Evolutionary conservation across 2,888 invertebrate genomes (phyloP).

Genomic region (Lottia scabra): DNA sequence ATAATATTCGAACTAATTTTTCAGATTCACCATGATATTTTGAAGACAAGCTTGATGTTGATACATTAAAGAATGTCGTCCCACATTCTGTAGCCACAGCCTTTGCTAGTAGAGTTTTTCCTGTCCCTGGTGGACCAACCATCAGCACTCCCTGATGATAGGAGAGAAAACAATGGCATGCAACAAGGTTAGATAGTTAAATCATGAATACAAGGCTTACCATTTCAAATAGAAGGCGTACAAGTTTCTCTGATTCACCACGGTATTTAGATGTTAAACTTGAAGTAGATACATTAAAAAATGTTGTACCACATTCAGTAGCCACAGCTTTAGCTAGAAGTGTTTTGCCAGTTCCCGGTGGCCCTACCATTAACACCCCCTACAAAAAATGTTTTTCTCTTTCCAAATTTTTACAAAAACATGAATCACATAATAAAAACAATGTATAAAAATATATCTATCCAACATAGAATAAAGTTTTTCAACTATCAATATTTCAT

Average conservation of each 20-base stretch:
- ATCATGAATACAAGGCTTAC: slow-evolving; percentile 70
- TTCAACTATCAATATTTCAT: no score
- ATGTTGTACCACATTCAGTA: slow-evolving; percentile 72
- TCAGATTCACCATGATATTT: slow-evolving; percentile 98
- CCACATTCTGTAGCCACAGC: slow-evolving; percentile 72
- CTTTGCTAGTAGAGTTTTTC: slow-evolving; percentile 71
- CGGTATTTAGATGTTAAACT: slow-evolving; percentile 98
- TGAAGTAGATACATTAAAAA: slow-evolving; percentile 89
- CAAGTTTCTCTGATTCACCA: slow-evolving; percentile 99
- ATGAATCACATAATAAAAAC: not conserved
- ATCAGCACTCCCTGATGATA: slow-evolving; percentile 63
- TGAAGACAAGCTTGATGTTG: slow-evolving; percentile 93
- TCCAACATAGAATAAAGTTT: no score
- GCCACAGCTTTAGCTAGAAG: slow-evolving; percentile 73
- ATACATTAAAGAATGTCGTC: slow-evolving; percentile 79
- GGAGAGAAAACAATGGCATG: slow-evolving; percentile 37
- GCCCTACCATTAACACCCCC: slow-evolving; percentile 70
- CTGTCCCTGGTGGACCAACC: slow-evolving; percentile 71
- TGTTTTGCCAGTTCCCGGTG: slow-evolving; percentile 73
- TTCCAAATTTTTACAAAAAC: not conserved
- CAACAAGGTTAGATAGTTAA: slow-evolving; percentile 16
- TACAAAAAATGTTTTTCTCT: slow-evolving; percentile 35
- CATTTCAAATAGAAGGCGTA: slow-evolving; percentile 96
- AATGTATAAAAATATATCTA: no score
- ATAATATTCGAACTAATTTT: slow-evolving; percentile 93